Evolutionary conservation across 2,113 vertebrate species (phyloP).

Genomic region (Phylloscopus whistleri): DNA sequence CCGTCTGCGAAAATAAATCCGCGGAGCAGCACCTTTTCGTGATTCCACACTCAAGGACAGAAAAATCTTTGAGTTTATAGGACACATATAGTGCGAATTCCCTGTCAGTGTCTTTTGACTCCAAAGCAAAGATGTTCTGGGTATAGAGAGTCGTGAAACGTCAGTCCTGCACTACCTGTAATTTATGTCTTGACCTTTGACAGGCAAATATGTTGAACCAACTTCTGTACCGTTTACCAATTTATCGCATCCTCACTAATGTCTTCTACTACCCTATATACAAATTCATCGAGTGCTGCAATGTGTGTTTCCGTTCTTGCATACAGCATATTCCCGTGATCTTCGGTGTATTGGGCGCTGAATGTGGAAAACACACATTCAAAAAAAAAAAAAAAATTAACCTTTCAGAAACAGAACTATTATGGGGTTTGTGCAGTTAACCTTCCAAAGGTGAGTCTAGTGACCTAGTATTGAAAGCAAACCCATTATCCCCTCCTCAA

Average conservation of each 20-base stretch:
- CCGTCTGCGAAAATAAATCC: not conserved
- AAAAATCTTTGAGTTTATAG: accelerated
- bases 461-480: not conserved
- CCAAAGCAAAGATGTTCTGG: not conserved
- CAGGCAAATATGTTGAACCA: not conserved
- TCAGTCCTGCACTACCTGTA: accelerated
- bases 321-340: not conserved
- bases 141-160: not conserved
- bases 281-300: not conserved
- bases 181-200: not conserved
- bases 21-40: accelerated
- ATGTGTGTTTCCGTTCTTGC: not conserved
- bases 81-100: accelerated
- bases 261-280: not conserved
- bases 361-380: not conserved
- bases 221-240: accelerated
- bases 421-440: accelerated
- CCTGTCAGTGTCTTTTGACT: accelerated
- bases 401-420: not conserved
- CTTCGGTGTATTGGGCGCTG: not conserved
- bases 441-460: not conserved
- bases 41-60: accelerated
- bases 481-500: not conserved
- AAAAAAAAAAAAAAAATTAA: not conserved
- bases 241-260: not conserved